Evolutionary conservation across 2,113 vertebrate species (phyloP).

Genomic region (Oryzias javanicus): DNA sequence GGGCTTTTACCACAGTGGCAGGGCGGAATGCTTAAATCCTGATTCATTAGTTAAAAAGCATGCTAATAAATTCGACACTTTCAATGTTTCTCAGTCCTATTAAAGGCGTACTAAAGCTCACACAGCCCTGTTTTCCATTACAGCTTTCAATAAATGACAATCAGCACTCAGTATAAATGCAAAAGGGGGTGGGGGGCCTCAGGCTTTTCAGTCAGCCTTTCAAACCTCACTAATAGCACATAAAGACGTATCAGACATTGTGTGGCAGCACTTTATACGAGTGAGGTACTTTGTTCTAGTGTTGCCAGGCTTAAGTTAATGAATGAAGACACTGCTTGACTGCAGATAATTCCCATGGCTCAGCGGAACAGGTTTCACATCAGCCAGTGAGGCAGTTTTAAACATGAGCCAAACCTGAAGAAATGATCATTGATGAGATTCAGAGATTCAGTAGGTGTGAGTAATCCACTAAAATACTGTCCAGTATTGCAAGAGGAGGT

Average conservation of each 20-base stretch:
- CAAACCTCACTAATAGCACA: slow-evolving; percentile 68
- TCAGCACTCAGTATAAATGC: slow-evolving; percentile 63
- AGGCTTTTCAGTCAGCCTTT: slow-evolving; percentile 59
- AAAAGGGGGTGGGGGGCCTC: slow-evolving; percentile 16
- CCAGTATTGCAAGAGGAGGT: too few relatives aligned
- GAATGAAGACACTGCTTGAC: slow-evolving; percentile 64
- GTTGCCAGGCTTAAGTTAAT: slow-evolving; percentile 74
- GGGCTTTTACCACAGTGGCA: slow-evolving; percentile 71
- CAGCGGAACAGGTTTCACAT: slow-evolving; percentile 62
- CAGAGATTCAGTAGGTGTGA: too few relatives aligned
- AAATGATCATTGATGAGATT: not conserved
- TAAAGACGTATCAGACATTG: slow-evolving; percentile 77
- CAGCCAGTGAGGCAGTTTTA: slow-evolving; percentile 54
- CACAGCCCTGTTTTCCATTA: slow-evolving; percentile 65
- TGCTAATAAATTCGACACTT: slow-evolving; percentile 76
- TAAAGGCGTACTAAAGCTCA: slow-evolving; percentile 57
- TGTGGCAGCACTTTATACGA: slow-evolving; percentile 62
- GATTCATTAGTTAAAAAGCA: slow-evolving; percentile 80
- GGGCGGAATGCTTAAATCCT: slow-evolving; percentile 36
- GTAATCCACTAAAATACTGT: too few relatives aligned
- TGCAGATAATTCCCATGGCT: slow-evolving; percentile 67
- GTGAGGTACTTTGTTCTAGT: slow-evolving; percentile 71
- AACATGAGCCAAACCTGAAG: slow-evolving; percentile 33
- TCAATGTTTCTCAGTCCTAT: slow-evolving; percentile 73
- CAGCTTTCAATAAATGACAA: slow-evolving; percentile 78